Conservation (phyloP, 2,113 vertebrate genomes). For the Forbesichthys agassizii region DNA sequence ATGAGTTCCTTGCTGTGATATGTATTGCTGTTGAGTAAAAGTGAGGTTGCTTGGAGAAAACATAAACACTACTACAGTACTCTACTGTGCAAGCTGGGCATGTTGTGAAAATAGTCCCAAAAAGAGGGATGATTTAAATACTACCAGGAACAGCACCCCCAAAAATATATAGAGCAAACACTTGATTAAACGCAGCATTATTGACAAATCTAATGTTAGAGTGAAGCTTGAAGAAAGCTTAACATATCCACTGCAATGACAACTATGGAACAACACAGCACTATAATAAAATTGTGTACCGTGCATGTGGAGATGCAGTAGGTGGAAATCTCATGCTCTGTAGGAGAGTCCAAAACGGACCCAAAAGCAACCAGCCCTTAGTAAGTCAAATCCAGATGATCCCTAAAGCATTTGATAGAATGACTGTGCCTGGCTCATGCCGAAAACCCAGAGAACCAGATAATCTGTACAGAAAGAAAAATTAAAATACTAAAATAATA, state of each 20-base stretch:
- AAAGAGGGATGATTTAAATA: conserved; percentile 9
- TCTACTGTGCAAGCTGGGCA: conserved; percentile 31
- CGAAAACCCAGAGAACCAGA: conserved; percentile 26
- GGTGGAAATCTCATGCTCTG: neutral
- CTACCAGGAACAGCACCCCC: conserved; percentile 10
- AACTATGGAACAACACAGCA: conserved; percentile 22
- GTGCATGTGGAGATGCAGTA: no score
- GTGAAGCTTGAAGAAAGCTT: conserved; percentile 10
- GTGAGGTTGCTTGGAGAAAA: neutral
- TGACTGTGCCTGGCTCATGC: conserved; percentile 36
- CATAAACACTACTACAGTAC: conserved; percentile 9
- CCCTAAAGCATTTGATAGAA: conserved; percentile 37
- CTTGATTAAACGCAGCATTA: conserved; percentile 10
- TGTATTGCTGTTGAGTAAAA: neutral
- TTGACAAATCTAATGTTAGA: conserved; percentile 4
- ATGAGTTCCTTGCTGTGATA: conserved; percentile 18
- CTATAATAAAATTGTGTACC: conserved; percentile 6
- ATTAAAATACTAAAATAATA: conserved; percentile 13
- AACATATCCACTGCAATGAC: conserved; percentile 11
- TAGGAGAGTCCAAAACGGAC: conserved; percentile 16
- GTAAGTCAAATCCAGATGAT: conserved; percentile 40
- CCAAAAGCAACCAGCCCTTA: conserved; percentile 40
- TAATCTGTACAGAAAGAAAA: conserved; percentile 29
- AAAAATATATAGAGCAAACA: conserved; percentile 20
- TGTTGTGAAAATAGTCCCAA: conserved; percentile 30